A percentile compares a stretch with the other conserved stretches of the same genome.
These are phyloP conservation scores for Ochotona curzoniae DNA, from an alignment of 2,113 vertebrate species.

Conservation along the genomic window DNA sequence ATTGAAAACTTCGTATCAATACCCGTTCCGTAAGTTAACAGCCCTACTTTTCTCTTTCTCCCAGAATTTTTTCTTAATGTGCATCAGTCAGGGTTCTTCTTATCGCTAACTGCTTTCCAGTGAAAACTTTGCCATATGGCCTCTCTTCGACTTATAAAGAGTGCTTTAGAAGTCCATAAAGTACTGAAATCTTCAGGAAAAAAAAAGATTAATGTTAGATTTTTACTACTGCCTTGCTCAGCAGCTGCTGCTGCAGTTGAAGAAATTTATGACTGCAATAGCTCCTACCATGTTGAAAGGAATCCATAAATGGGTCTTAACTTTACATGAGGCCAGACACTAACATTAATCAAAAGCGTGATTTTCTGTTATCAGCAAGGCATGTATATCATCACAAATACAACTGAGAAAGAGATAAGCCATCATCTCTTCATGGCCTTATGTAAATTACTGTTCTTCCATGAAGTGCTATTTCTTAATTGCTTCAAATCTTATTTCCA, in stretches of 20 bases:
- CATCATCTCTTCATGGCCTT: conserved; percentile 1
- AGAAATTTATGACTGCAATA: conserved; percentile 68
- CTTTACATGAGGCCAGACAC: conserved; percentile 56
- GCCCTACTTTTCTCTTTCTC: not conserved
- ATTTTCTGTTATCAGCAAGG: conserved; percentile 47
- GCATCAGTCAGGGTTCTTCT: conserved; percentile 28
- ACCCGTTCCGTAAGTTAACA: not conserved
- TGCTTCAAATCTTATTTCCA: conserved; percentile 28
- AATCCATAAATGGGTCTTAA: conserved; percentile 73
- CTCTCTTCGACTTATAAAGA: conserved; percentile 44
- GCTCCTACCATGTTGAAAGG: conserved; percentile 69
- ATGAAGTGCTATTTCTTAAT: conserved; percentile 17
- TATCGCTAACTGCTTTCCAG: conserved; percentile 44
- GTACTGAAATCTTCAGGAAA: conserved; percentile 50
- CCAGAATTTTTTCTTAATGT: not conserved
- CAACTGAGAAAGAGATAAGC: conserved; percentile 32
- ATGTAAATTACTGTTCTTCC: not conserved
- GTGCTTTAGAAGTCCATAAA: conserved; percentile 60
- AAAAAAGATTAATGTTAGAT: conserved; percentile 54
- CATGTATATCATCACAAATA: not conserved
- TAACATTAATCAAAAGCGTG: conserved; percentile 64
- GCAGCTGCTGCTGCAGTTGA: conserved; percentile 62
- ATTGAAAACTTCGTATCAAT: conserved; percentile 6
- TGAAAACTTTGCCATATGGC: conserved; percentile 8
- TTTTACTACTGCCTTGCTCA: conserved; percentile 66